Conservation (phyloP, 1,140 invertebrate genomes). For the Artemia franciscana region DNA sequence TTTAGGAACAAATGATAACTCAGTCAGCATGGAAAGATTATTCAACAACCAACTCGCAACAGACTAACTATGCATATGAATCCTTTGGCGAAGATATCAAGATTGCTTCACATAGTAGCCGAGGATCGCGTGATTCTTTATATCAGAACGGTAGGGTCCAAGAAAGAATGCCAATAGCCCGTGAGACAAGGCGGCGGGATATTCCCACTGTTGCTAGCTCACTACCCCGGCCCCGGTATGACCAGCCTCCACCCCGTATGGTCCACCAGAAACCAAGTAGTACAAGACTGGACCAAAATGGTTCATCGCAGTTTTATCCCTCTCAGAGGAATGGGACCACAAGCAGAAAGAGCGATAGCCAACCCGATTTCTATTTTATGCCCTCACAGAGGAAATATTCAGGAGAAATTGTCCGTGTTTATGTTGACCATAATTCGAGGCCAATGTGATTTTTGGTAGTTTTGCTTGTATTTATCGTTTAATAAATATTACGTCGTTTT, state of each 20-base stretch:
- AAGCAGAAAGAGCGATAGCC: constrained; percentile 13
- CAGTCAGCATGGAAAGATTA: constrained; percentile 70
- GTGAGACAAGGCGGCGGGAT: not conserved
- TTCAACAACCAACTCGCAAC: constrained; percentile 29
- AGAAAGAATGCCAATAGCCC: constrained; percentile 6
- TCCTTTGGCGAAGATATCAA: constrained; percentile 37
- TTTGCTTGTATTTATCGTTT: not conserved
- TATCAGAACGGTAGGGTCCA: constrained; percentile 2
- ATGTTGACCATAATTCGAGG: not conserved
- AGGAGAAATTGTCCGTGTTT: constrained; percentile 39
- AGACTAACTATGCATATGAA: constrained; percentile 68
- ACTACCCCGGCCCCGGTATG: constrained; percentile 27
- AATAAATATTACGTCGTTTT: not conserved
- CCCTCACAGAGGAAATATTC: constrained; percentile 76
- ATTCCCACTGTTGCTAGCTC: constrained; percentile 19
- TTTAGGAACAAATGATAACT: constrained; percentile 51
- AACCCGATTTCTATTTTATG: constrained; percentile 84
- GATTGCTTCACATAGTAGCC: not conserved
- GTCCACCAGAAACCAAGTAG: constrained; percentile 12
- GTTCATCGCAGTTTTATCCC: constrained; percentile 7
- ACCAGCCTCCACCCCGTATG: not conserved
- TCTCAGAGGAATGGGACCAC: constrained; percentile 7
- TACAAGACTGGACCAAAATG: constrained; percentile 4
- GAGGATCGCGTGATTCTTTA: not conserved
- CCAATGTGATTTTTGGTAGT: not conserved